Evolutionary conservation across 2,888 invertebrate genomes (phyloP).

Genomic region (Apocheima hispidaria): DNA sequence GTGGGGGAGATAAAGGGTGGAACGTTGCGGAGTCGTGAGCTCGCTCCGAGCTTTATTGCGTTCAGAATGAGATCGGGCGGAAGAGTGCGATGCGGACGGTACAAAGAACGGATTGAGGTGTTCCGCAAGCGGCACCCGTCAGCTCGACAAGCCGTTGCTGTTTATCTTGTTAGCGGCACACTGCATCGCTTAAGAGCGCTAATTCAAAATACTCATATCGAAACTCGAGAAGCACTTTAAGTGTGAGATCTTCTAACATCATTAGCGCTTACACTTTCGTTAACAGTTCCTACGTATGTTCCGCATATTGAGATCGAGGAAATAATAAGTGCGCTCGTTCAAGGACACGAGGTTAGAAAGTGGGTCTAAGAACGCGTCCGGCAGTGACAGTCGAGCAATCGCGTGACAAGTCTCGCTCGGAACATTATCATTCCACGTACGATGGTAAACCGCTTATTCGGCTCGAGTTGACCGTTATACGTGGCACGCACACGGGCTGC

Average conservation of each 20-base stretch:
- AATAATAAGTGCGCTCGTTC: slow-evolving; percentile 53
- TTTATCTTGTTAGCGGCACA: slow-evolving; percentile 69
- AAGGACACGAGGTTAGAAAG: slow-evolving; percentile 78
- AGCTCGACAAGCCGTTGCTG: slow-evolving; percentile 60
- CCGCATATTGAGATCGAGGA: slow-evolving; percentile 33
- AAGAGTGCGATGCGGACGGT: slow-evolving; percentile 60
- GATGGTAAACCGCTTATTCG: slow-evolving; percentile 84
- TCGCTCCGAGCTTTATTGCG: slow-evolving; percentile 80
- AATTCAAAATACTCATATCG: background rate
- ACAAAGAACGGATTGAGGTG: slow-evolving; percentile 76
- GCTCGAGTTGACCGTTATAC: slow-evolving; percentile 81
- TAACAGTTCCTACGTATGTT: slow-evolving; percentile 1
- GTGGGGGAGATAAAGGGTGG: slow-evolving; percentile 76
- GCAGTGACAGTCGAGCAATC: slow-evolving; percentile 68
- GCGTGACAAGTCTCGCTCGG: slow-evolving; percentile 75
- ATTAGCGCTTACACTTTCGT: slow-evolving; percentile 14
- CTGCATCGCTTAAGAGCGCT: slow-evolving; percentile 58
- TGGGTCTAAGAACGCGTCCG: slow-evolving; percentile 71
- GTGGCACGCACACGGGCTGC: slow-evolving; percentile 81
- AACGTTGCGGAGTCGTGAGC: slow-evolving; percentile 79
- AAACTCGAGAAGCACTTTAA: background rate
- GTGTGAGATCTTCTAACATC: background rate
- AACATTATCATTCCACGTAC: slow-evolving; percentile 83
- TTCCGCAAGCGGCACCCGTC: slow-evolving; percentile 59
- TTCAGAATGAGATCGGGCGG: slow-evolving; percentile 74